Evolutionary conservation across 1,140 invertebrate genomes (phyloP), one percentile per base, ranked within the genome.

Genomic region (Papilio aristodemus): DNA sequence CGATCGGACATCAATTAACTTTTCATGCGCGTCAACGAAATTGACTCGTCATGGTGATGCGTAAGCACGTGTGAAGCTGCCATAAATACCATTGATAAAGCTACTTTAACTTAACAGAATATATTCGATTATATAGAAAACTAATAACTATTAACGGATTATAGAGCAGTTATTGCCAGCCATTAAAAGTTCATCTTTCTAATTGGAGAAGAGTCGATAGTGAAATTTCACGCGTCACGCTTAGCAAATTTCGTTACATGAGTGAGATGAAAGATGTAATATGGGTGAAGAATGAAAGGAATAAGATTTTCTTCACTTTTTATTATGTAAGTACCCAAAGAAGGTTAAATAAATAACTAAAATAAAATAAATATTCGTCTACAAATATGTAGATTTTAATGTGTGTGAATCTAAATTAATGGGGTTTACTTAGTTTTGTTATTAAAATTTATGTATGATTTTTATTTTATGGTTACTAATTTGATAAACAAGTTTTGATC

Each of bases 391-490:
- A 54, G 10, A 54, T 66, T 36, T 17, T 46, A 41, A 13, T 17
- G 13, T 50, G 5, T 10, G 50, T 46, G 25, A 66, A 50, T 50
- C 50, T 50, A 46, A 66, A 66, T 50, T 66, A 41, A 66, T 66
- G 63, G 43, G 50, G 63, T 66, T 66, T 66, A 66, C 63, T 66
- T 50, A 66, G 41, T 37, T 66, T 66, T 46, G 63, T 50, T 66
- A 36, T 66, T 46, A 46, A 66, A 32, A 46, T 66, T 38, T 38
- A 62, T 62, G 32, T 32, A 22, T 1, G 14, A 37, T 62, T 36
- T 43, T 64, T 46, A 46, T 64, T 66, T 66, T 66, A 66, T 66
- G 13, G 63, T 66, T 66, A 36, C 41, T 66, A 66, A 66, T 66
- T 66, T 66, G 63, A 66, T 50, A 32, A 66, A 66, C 63, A 66